Evolutionary conservation across 1,140 invertebrate genomes (phyloP).

Genomic region (Bursaphelenchus mucronatus): DNA sequence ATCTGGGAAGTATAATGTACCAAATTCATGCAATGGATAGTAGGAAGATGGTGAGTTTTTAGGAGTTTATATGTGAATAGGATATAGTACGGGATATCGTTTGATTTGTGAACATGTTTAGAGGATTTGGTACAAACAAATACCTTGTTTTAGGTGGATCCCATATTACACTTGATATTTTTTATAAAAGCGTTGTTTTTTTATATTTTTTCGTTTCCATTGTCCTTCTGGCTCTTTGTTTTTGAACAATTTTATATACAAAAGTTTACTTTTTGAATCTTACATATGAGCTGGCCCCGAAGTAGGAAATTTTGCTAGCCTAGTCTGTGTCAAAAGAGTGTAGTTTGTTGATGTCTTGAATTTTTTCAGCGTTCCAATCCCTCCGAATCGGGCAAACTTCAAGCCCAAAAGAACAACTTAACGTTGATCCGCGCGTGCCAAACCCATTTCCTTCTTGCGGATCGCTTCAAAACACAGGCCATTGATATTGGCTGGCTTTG

Average conservation of each 20-base stretch:
- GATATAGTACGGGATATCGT: neutral
- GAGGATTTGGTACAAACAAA: neutral
- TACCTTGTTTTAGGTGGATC: neutral
- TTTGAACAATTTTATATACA: no score
- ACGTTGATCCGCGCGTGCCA: slow-evolving; percentile 26
- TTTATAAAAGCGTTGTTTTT: neutral
- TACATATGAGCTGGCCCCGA: neutral
- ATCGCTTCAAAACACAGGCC: slow-evolving; percentile 28
- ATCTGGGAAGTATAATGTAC: slow-evolving; percentile 37
- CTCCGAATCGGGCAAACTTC: slow-evolving; percentile 11
- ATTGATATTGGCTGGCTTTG: slow-evolving; percentile 34
- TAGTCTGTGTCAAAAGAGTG: neutral
- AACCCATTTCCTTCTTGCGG: slow-evolving; percentile 27
- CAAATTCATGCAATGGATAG: slow-evolving; percentile 37
- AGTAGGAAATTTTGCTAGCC: slow-evolving; percentile 3
- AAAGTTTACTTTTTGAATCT: slow-evolving; percentile 6
- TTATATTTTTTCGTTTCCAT: neutral
- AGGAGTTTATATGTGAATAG: neutral
- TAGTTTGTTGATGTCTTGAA: slow-evolving; percentile 9
- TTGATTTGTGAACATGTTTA: neutral
- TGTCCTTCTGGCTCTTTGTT: neutral
- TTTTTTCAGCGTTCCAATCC: slow-evolving; percentile 17
- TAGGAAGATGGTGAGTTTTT: slow-evolving; percentile 29
- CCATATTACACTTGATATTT: neutral
- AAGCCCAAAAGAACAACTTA: slow-evolving; percentile 10